Evolutionary conservation across 2,797 vertebrate genomes (phyloP).

Genomic region (Adrianichthys oophorus): DNA sequence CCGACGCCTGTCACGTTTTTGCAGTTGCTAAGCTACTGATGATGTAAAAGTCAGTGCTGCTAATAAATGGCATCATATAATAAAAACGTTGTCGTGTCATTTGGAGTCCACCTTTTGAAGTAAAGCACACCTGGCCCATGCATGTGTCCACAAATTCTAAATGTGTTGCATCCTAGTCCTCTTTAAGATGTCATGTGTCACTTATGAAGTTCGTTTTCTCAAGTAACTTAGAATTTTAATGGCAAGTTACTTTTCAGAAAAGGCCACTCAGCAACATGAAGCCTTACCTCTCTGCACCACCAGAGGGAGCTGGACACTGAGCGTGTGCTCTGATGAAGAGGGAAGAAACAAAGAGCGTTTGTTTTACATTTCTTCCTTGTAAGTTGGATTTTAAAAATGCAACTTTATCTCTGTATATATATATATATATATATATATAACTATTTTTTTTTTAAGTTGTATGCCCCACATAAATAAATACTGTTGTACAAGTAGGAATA

Average conservation of each 20-base stretch:
- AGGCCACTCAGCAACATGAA: neutral
- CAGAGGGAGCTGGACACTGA: slow-evolving; percentile 59
- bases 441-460: too few species aligned
- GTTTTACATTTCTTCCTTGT: too few species aligned
- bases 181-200: neutral
- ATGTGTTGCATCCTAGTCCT: slow-evolving; percentile 6
- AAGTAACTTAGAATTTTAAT: too few species aligned
- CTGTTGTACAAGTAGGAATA: too few species aligned
- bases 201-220: slow-evolving; percentile 9
- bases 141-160: slow-evolving; percentile 14
- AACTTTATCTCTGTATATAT: too few species aligned
- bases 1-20: slow-evolving; percentile 70
- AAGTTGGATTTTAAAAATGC: too few species aligned
- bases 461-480: too few species aligned
- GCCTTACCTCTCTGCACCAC: slow-evolving; percentile 39
- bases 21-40: slow-evolving; percentile 72
- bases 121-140: slow-evolving; percentile 28
- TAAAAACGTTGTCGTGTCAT: slow-evolving; percentile 53
- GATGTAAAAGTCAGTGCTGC: slow-evolving; percentile 74
- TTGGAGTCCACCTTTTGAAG: slow-evolving; percentile 37
- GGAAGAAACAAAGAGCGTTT: neutral
- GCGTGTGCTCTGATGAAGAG: neutral
- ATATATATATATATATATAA: too few species aligned
- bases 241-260: neutral
- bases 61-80: slow-evolving; percentile 79